These are phyloP conservation scores for Kradibia gibbosae DNA, from an alignment of 1,140 invertebrate genomes.

Conservation along the genomic window DNA sequence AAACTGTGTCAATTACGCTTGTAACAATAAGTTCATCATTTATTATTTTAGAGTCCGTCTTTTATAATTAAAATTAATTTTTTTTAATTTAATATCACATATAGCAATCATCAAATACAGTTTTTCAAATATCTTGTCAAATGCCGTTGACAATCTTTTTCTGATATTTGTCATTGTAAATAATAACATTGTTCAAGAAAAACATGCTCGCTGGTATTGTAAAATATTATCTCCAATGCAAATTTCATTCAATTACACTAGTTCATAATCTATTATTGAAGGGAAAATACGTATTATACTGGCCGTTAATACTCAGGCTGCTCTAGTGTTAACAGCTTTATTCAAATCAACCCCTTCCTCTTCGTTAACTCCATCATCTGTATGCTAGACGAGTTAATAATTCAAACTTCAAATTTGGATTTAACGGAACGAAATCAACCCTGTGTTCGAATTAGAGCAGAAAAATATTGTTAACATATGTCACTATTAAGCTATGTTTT, in stretches of 20 bases:
- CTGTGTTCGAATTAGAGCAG: neutral
- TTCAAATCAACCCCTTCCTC: slow-evolving; percentile 38
- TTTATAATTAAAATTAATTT: too few relatives aligned
- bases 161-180: too few relatives aligned
- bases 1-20: too few relatives aligned
- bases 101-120: too few relatives aligned
- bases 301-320: slow-evolving; percentile 12
- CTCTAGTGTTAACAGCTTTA: slow-evolving; percentile 42
- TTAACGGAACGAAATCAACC: neutral
- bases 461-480: neutral
- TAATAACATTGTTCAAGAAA: too few relatives aligned
- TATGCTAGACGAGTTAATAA: slow-evolving; percentile 29
- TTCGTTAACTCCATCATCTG: slow-evolving; percentile 10
- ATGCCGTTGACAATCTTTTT: too few relatives aligned
- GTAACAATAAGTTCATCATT: too few relatives aligned
- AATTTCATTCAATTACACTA: slow-evolving; percentile 21
- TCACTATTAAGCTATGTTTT: neutral
- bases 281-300: slow-evolving; percentile 26
- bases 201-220: too few relatives aligned
- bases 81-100: too few relatives aligned
- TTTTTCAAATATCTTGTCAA: too few relatives aligned
- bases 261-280: slow-evolving; percentile 22
- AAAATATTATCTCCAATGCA: slow-evolving; percentile 4
- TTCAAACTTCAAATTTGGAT: slow-evolving; percentile 26
- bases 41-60: too few relatives aligned